These are phyloP conservation scores for Oreortyx pictus DNA, from an alignment of 2,797 vertebrate genomes.

Conservation along the genomic window DNA sequence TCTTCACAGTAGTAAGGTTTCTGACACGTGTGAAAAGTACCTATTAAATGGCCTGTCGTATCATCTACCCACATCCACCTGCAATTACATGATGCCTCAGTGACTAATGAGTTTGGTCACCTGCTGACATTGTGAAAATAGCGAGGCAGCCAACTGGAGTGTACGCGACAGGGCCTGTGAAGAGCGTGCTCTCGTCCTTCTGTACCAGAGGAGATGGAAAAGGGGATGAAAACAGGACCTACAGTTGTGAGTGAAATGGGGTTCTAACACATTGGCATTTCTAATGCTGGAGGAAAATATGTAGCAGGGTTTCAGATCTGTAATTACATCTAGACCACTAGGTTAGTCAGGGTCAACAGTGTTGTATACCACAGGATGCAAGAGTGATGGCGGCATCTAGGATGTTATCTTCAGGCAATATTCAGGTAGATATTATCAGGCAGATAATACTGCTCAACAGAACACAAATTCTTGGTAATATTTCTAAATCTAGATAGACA, in stretches of 20 bases:
- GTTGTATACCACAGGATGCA: background rate
- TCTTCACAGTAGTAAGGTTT: background rate
- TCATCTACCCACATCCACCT: background rate
- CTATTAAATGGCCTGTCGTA: background rate
- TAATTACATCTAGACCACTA: background rate
- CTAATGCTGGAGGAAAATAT: background rate
- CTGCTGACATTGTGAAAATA: background rate
- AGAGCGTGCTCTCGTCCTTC: fast-evolving
- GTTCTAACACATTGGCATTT: background rate
- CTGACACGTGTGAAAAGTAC: background rate
- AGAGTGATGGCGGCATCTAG: background rate
- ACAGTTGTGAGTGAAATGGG: background rate
- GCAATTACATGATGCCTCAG: background rate
- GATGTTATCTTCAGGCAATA: background rate
- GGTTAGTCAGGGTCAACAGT: background rate
- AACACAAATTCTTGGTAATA: background rate
- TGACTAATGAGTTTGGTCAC: background rate
- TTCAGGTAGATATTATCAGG: too few species aligned
- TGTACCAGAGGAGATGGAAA: background rate
- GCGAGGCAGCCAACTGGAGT: background rate
- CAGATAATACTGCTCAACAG: background rate
- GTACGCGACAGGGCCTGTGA: background rate
- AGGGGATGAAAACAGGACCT: background rate
- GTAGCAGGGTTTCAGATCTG: background rate
- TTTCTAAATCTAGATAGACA: background rate